Percentiles rank a stretch among this genome's conserved stretches.
Evolutionary conservation across 2,888 invertebrate genomes (phyloP).

Genomic region (Chymomyza caudatula): DNA sequence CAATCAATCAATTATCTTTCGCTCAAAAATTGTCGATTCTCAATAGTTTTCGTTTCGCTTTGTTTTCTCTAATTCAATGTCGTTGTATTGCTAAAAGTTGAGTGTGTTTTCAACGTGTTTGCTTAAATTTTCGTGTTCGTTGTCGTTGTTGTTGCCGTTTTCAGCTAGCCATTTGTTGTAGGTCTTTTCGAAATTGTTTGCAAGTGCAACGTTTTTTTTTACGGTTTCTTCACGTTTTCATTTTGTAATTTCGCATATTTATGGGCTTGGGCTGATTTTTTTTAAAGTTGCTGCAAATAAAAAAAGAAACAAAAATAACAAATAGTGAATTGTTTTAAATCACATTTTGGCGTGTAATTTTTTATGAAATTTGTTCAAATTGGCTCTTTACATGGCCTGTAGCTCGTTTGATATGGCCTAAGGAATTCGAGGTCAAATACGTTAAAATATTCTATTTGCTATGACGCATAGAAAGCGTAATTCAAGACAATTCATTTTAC

Average conservation of each 20-base stretch:
- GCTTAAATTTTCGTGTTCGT: conserved; percentile 5
- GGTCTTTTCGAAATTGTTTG: conserved; percentile 3
- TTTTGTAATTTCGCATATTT: conserved; percentile 38
- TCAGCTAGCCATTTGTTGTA: conserved; percentile 25
- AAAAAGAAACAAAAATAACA: conserved; percentile 15
- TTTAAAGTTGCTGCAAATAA: conserved; percentile 32
- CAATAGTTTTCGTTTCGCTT: conserved; percentile 16
- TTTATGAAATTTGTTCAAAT: background rate
- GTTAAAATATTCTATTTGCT: background rate
- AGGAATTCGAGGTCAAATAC: conserved; percentile 2
- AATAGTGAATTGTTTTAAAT: background rate
- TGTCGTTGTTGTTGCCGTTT: conserved; percentile 37
- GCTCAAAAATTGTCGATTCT: conserved; percentile 12
- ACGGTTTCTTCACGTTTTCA: conserved; percentile 39
- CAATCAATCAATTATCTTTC: conserved; percentile 8
- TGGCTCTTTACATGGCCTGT: background rate
- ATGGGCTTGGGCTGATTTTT: background rate
- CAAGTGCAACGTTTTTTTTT: conserved; percentile 15
- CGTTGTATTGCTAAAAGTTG: conserved; percentile 39
- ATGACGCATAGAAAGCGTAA: background rate
- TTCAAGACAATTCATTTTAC: background rate
- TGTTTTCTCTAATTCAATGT: conserved; percentile 8
- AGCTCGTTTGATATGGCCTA: conserved; percentile 3
- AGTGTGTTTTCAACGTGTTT: conserved; percentile 16
- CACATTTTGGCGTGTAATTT: background rate